Percentiles rank a stretch among this genome's conserved stretches.
Conservation (phyloP, 2,113 vertebrate genomes). For the Dipodomys stephensi region DNA sequence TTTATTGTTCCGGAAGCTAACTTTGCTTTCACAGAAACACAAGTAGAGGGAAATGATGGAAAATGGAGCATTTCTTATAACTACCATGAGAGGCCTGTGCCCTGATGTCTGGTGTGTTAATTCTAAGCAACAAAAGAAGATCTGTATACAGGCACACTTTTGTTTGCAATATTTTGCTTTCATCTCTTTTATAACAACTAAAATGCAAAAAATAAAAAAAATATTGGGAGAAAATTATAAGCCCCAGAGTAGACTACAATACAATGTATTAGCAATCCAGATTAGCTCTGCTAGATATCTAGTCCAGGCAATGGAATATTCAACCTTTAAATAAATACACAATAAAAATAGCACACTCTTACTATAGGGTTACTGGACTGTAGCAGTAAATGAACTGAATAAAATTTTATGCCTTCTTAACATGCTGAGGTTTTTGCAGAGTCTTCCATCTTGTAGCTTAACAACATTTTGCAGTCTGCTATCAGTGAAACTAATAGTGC, state of each 20-base stretch:
- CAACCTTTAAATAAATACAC: slow-evolving; percentile 92
- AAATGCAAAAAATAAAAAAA: background rate
- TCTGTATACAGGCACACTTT: background rate
- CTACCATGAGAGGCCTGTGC: background rate
- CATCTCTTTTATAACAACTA: slow-evolving; percentile 7
- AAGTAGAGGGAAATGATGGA: background rate
- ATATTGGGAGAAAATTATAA: slow-evolving; percentile 56
- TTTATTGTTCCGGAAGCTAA: background rate
- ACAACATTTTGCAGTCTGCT: slow-evolving; percentile 89
- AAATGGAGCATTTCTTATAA: background rate
- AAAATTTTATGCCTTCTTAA: slow-evolving; percentile 92
- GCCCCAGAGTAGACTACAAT: slow-evolving; percentile 41
- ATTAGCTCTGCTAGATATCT: slow-evolving; percentile 82
- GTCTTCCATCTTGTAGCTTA: slow-evolving; percentile 89
- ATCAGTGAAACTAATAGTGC: slow-evolving; percentile 90
- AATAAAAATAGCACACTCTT: slow-evolving; percentile 89
- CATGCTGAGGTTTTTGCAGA: slow-evolving; percentile 87
- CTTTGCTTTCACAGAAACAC: background rate
- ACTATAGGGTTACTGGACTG: slow-evolving; percentile 89
- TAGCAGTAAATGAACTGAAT: slow-evolving; percentile 91
- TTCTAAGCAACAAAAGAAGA: slow-evolving; percentile 20
- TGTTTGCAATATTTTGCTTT: slow-evolving; percentile 31
- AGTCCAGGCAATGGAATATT: slow-evolving; percentile 82
- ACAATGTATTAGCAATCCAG: slow-evolving; percentile 70
- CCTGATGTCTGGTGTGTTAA: background rate